Base-by-base conservation (phyloP, 2,113 vertebrate species). In the Hirundichthys speculiger region DNA sequence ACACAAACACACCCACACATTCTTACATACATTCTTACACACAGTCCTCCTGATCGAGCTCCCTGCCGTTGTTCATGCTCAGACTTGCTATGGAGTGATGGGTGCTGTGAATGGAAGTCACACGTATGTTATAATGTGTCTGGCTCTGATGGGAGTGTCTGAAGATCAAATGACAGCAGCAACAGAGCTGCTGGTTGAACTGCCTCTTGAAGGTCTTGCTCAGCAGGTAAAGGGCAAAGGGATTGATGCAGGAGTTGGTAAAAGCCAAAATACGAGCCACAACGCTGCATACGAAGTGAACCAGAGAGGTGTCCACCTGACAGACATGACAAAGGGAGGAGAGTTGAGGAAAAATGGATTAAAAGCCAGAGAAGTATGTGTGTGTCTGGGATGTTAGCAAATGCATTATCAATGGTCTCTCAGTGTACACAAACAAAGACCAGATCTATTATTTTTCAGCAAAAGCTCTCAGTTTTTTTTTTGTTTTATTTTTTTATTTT, bases 231-330 rank as follows among this genome's bases (percentile, higher is more conserved):
- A 99, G 95, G 24, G 97, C 96, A 18, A 99, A 96, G 0, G 98
- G 98, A 85, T 99, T 99, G 53, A 98, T 92, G 11, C 96, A 98
- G 43, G 98, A 98, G 91, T 98, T 98, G 73, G 95, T 93, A 84
- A 98, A 99, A 0, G 96, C 96, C 87, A 99, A 87, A 77, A 98
- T 93, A 1, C 96, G 95, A 51, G 98, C 97, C 0, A 90, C 91
- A 60, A 99, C 88, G 20, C 94, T 98, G 89, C 92, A 91, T 58
- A 98, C 24, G 41, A 96, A 96, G 70, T 99, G 98, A 53, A 90
- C 84, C 80, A 94, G 69, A 1, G 98, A 99, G 1, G 94, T 97
- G 94, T 99, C 97, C 73, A 96, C 96, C 88, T 97, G 86, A 6
- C 1, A 13, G n/a, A 24, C 25, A 0, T 49, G 34, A 59, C 8